phyloP scores from a whole-genome alignment of 2,797 vertebrate species.

The Chromis chromis region DNA sequence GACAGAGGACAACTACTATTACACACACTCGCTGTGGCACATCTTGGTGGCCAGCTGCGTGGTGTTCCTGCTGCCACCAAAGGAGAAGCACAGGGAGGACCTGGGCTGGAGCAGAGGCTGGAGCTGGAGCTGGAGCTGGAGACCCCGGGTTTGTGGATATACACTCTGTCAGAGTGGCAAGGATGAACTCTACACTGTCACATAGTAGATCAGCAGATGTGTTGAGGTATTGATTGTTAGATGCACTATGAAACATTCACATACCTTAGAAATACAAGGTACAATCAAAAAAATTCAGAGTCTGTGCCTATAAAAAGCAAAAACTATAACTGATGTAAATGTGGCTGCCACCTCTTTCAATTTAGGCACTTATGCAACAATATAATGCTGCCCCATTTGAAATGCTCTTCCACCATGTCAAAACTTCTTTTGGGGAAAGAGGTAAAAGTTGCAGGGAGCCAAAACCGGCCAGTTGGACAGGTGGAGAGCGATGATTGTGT shows the following conservation, averaged over 20 bases:
- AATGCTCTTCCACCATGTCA: too few species aligned
- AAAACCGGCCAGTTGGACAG: too few species aligned
- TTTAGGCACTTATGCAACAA: too few species aligned
- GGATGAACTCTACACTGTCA: slow-evolving; percentile 91
- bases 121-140: slow-evolving; percentile 88
- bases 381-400: too few species aligned
- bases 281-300: background rate
- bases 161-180: slow-evolving; percentile 90
- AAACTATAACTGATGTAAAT: too few species aligned
- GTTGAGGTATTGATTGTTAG: slow-evolving; percentile 11
- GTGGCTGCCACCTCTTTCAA: too few species aligned
- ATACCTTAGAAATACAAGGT: background rate
- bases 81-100: slow-evolving; percentile 80
- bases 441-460: too few species aligned
- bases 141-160: slow-evolving; percentile 90
- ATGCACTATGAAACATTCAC: slow-evolving; percentile 4
- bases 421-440: too few species aligned
- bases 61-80: slow-evolving; percentile 91
- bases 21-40: slow-evolving; percentile 97
- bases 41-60: slow-evolving; percentile 92
- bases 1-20: slow-evolving; percentile 95
- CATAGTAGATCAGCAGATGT: slow-evolving; percentile 65
- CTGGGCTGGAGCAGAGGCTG: slow-evolving; percentile 79
- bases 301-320: too few species aligned
- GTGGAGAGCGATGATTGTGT: too few species aligned